Percentiles rank a stretch among this genome's conserved stretches.
These are phyloP conservation scores for Homarus gammarus DNA, from an alignment of 2,888 invertebrate species.

Conservation along the genomic window DNA sequence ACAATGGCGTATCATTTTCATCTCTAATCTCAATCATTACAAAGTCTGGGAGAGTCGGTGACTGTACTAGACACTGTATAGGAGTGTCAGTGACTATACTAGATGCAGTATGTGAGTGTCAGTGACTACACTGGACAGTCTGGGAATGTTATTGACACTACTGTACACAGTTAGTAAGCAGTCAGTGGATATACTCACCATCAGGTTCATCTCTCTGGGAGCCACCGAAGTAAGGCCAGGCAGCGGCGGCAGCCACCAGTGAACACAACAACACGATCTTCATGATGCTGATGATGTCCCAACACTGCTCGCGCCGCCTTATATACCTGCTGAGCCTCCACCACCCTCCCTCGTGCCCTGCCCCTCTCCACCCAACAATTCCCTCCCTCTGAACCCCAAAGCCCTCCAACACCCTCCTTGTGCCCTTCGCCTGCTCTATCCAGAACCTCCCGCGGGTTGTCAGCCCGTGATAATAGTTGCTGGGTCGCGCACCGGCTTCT, in stretches of 20 bases:
- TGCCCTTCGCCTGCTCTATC: no score
- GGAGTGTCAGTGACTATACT: no score
- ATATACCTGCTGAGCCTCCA: not conserved
- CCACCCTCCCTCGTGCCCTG: not conserved
- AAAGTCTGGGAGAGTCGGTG: no score
- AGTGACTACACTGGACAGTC: no score
- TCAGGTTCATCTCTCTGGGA: not conserved
- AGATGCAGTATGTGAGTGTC: not conserved
- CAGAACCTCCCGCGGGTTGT: no score
- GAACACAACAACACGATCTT: not conserved
- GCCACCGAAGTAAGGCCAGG: not conserved
- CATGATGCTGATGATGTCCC: not conserved
- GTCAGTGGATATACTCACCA: not conserved
- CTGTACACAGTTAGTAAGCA: not conserved
- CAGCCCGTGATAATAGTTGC: no score
- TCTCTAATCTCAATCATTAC: no score
- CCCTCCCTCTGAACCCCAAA: not conserved
- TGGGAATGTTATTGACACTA: not conserved
- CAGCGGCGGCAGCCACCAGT: not conserved
- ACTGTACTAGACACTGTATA: no score
- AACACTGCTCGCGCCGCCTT: not conserved
- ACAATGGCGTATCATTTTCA: no score
- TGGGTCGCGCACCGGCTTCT: no score
- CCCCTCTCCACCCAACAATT: not conserved
- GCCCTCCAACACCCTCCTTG: not conserved